Base-by-base conservation (phyloP, 2,888 invertebrate genomes). In the Blastobasis adustella region DNA sequence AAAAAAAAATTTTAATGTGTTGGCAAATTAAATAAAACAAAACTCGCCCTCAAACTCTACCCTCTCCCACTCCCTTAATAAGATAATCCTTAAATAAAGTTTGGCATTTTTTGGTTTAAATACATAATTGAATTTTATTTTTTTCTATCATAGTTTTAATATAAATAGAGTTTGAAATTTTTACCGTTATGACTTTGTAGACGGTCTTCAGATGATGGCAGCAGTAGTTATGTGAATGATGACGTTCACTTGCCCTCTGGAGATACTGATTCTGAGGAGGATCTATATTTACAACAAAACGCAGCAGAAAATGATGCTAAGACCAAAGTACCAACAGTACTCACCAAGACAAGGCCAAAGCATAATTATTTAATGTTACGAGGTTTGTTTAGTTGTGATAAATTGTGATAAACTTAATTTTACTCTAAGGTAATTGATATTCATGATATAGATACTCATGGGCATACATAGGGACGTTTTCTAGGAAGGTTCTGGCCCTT, bases 341-440 rank as follows among this genome's bases (percentile, higher is more conserved):
- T 93, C 47, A 73, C 83, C 47, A 93, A 93, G 66, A 73, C 88
- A 45, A 90, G 90, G 68, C 93, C 93, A 4, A 91, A 91, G 66
- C 92, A 93, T 60, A 91, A 90, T 55, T 95, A 94, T 91, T 88
- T 89, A 58, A 84, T 92, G 50, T 75, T 93, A 45, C 77, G 73
- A 74, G 89, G 88, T 87, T 23, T 23, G 23, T 23, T 23, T 23
- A 23, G 23, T 23, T 23, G 23, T 23, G 23, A 23, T 23, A 23
- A 23, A 23, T 23, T 23, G 3, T 23, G 23, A 23, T 23, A 2
- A 23, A 23, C 3, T 23, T 23, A 23, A 23, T 23, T 23, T 23
- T 23, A 23, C 23, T 23, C 23, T 23, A 23, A 23, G 23, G 23
- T 23, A 23, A 23, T n/a, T n/a, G n/a, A n/a, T n/a, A n/a, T n/a